Evolutionary conservation across 2,797 vertebrate species (phyloP).

Genomic region (Apodemus agrarius): DNA sequence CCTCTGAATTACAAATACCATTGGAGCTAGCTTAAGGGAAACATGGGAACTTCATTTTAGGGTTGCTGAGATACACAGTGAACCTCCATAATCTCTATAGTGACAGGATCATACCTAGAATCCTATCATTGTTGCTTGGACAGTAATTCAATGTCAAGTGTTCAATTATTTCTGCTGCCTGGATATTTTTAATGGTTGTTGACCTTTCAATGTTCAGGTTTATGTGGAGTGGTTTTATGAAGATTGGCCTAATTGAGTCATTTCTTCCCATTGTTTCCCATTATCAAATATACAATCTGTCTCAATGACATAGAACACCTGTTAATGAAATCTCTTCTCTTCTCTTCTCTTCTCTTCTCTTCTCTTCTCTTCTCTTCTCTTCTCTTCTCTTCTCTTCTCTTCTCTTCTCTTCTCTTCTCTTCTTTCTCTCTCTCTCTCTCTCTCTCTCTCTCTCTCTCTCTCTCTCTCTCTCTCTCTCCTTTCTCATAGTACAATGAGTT

Average conservation of each 20-base stretch:
- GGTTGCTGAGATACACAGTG: not conserved
- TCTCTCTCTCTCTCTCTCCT: not conserved
- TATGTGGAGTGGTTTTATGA: not conserved
- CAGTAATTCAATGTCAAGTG: not conserved
- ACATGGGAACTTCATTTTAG: conserved; percentile 4
- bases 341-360: no score
- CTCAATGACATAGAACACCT: not conserved
- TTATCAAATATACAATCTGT: not conserved
- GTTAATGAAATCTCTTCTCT: not conserved
- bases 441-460: not conserved
- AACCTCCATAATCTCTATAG: not conserved
- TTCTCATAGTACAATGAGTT: not conserved
- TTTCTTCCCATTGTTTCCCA: not conserved
- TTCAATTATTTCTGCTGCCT: not conserved
- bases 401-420: no score
- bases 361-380: no score
- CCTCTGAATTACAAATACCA: not conserved
- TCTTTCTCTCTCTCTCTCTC: not conserved
- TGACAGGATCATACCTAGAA: not conserved
- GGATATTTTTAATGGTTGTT: not conserved
- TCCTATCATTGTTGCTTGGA: not conserved
- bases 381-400: no score
- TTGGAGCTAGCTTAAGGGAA: conserved; percentile 17
- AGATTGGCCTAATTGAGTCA: not conserved
- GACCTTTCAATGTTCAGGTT: not conserved